phyloP scores from a whole-genome alignment of 2,797 vertebrate genomes.

The Eulemur mongoz region DNA sequence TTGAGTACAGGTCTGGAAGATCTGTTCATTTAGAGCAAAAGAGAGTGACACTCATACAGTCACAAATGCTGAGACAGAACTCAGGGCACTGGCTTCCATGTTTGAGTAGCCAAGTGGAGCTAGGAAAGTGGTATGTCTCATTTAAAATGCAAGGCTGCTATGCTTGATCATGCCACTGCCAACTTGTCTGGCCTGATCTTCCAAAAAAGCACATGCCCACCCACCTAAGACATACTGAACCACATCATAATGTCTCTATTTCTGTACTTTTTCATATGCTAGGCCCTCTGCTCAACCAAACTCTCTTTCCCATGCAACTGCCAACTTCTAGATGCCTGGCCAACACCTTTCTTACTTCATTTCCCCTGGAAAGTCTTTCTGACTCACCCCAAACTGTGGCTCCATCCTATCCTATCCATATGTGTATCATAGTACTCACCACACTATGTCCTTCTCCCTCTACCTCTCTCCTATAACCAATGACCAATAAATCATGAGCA shows the following conservation, averaged over 20 bases:
- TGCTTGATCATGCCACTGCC: neutral
- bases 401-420: neutral
- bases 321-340: neutral
- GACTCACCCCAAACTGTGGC: neutral
- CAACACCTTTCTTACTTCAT: neutral
- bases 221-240: neutral
- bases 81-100: neutral
- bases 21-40: neutral
- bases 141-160: neutral
- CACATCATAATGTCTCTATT: neutral
- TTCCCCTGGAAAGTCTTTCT: neutral
- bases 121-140: neutral
- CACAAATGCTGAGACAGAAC: neutral
- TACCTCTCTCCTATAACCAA: neutral
- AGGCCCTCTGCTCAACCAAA: neutral
- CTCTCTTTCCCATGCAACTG: neutral
- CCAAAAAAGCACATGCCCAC: neutral
- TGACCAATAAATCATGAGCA: neutral
- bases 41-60: neutral
- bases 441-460: neutral
- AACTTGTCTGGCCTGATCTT: neutral
- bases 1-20: neutral
- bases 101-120: neutral
- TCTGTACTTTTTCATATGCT: neutral
- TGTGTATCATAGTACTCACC: neutral